Conservation (phyloP, 2,888 invertebrate species). For the Xestia sexstrigata region DNA sequence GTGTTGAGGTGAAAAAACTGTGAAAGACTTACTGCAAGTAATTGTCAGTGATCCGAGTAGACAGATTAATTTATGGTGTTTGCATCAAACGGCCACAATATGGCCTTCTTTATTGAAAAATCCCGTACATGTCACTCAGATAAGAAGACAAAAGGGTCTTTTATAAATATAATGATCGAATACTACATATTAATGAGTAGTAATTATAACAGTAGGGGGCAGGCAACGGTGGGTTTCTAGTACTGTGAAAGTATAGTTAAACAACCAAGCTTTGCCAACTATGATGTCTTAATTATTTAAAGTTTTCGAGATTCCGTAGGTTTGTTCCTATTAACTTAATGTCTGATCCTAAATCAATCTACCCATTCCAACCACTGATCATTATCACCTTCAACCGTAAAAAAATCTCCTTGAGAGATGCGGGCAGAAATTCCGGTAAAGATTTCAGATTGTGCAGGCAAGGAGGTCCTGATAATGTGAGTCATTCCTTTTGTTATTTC, state of each 20-base stretch:
- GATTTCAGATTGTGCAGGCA: slow-evolving; percentile 23
- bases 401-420: slow-evolving; percentile 44
- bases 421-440: slow-evolving; percentile 57
- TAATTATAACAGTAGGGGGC: background rate
- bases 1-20: background rate
- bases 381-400: slow-evolving; percentile 43
- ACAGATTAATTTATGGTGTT: background rate
- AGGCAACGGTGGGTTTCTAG: background rate
- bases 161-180: background rate
- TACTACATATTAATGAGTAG: background rate
- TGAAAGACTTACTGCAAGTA: background rate
- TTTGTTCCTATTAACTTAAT: background rate
- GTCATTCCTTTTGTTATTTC: slow-evolving; percentile 32
- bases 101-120: background rate
- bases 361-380: too few species aligned
- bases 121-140: too few species aligned
- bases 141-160: background rate
- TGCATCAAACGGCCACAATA: too few species aligned
- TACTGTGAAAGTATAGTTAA: background rate
- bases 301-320: background rate
- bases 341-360: background rate
- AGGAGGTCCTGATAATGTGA: slow-evolving; percentile 18
- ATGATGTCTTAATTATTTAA: background rate
- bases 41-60: background rate
- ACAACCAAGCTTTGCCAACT: background rate